These are phyloP conservation scores for Thermophis baileyi DNA, from an alignment of 2,113 vertebrate genomes.

Conservation along the genomic window DNA sequence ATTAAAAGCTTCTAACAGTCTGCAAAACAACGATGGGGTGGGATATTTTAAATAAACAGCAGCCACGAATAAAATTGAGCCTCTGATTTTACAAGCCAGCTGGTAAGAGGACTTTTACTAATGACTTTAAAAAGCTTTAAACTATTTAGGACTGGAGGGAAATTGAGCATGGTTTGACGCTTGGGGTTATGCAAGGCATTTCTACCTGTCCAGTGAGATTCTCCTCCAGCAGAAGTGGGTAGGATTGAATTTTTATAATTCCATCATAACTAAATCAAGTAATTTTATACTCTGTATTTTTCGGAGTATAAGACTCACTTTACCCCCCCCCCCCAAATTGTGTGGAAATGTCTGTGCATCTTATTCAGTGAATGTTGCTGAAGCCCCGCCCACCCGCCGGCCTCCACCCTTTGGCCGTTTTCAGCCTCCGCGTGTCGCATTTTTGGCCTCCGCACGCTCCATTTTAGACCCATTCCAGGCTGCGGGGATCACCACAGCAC, in stretches of 20 bases:
- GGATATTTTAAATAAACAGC: not conserved
- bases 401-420: too few species aligned
- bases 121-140: not conserved
- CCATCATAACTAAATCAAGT: not conserved
- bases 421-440: too few species aligned
- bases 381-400: too few species aligned
- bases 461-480: too few species aligned
- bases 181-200: not conserved
- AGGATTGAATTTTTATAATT: not conserved
- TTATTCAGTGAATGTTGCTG: too few species aligned
- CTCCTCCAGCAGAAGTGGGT: not conserved
- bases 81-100: not conserved
- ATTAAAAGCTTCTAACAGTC: not conserved
- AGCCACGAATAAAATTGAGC: not conserved
- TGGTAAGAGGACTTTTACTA: not conserved
- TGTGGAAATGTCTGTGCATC: too few species aligned
- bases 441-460: too few species aligned
- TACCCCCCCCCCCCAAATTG: too few species aligned
- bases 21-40: not conserved
- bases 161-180: not conserved
- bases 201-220: not conserved
- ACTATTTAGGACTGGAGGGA: not conserved
- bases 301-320: too few species aligned
- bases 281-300: too few species aligned
- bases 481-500: too few species aligned